A percentile compares a stretch with the other conserved stretches of the same genome.
Conservation (phyloP, 2,888 invertebrate genomes). For the Dasysyrphus albostriatus region DNA sequence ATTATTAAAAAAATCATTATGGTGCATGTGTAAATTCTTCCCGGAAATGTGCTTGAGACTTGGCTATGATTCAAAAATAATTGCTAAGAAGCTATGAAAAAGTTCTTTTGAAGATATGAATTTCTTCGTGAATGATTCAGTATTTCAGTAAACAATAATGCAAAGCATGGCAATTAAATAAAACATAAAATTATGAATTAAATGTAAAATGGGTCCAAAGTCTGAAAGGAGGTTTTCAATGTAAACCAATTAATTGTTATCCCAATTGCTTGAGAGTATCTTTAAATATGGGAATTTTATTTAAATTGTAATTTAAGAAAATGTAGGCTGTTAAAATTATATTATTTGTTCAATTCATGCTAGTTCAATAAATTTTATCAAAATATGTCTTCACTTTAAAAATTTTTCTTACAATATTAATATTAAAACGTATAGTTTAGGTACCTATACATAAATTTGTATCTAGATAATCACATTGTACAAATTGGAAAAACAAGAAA, state of each 20-base stretch:
- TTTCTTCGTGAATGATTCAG: neutral
- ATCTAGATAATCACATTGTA: no score
- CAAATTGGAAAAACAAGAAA: no score
- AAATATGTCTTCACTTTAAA: no score
- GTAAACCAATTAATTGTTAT: neutral
- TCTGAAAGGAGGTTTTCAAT: neutral
- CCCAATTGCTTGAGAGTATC: neutral
- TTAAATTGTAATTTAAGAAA: neutral
- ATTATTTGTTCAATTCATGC: neutral
- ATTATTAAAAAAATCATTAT: neutral
- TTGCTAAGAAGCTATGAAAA: neutral
- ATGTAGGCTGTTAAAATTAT: neutral
- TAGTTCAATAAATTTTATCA: neutral
- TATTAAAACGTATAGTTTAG: no score
- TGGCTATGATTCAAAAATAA: conserved; percentile 9
- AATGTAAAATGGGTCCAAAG: conserved; percentile 28
- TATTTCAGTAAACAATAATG: neutral
- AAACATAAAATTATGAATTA: neutral
- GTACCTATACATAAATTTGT: no score
- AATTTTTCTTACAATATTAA: no score
- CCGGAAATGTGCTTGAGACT: neutral
- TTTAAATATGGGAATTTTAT: conserved; percentile 3
- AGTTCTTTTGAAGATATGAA: neutral
- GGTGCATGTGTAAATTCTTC: neutral
- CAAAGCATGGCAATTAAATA: neutral